Evolutionary conservation across 2,797 vertebrate genomes (phyloP).

Genomic region (Threskiornis aethiopicus): DNA sequence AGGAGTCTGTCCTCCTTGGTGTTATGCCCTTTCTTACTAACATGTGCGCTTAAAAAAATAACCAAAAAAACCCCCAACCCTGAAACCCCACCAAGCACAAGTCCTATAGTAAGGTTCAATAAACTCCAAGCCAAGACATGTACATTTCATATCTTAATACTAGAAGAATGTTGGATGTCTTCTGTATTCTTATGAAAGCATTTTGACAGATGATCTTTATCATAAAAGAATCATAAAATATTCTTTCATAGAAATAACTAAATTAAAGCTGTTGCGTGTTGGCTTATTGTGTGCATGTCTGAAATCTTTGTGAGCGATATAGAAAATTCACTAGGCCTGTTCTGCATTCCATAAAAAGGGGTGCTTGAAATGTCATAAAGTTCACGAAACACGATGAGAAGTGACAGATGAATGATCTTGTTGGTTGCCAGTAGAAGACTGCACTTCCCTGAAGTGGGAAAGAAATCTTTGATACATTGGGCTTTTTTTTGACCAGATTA

Average conservation of each 20-base stretch:
- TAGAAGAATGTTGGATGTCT: neutral
- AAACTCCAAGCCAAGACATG: neutral
- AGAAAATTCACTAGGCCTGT: neutral
- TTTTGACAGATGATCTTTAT: no score
- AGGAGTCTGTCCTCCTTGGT: neutral
- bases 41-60: neutral
- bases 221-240: neutral
- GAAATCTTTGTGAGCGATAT: neutral
- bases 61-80: neutral
- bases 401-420: neutral
- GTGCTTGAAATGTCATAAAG: neutral
- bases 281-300: neutral
- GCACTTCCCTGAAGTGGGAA: neutral
- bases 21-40: neutral
- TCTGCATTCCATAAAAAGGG: neutral
- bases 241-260: neutral
- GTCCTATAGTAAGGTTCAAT: neutral
- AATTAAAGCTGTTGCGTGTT: neutral
- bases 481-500: neutral
- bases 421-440: neutral
- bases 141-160: neutral
- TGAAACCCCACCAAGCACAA: neutral
- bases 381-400: neutral
- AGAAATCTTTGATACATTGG: neutral
- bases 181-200: neutral